Evolutionary conservation across 2,888 invertebrate species (phyloP).

Genomic region (Alsophila aescularia): DNA sequence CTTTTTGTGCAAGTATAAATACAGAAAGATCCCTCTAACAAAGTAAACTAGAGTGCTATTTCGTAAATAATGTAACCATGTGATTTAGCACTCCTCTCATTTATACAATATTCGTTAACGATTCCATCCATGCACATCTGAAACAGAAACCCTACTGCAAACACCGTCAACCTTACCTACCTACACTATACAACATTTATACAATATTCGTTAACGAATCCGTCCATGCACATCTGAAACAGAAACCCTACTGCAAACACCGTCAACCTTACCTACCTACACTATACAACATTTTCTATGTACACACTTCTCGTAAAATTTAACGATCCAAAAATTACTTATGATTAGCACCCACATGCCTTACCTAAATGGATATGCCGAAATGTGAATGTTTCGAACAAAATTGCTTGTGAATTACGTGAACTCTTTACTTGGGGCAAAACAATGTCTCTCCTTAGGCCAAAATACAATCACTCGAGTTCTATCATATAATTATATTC

Average conservation of each 20-base stretch:
- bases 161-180: too few relatives aligned
- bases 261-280: slow-evolving; percentile 48
- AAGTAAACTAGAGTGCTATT: slow-evolving; percentile 15
- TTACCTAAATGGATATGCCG: slow-evolving; percentile 68
- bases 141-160: slow-evolving; percentile 37
- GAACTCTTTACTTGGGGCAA: slow-evolving; percentile 48
- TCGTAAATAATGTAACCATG: slow-evolving; percentile 61
- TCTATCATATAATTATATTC: slow-evolving; percentile 2
- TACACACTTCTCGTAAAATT: slow-evolving; percentile 54
- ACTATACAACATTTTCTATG: slow-evolving; percentile 64
- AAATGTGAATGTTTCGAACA: slow-evolving; percentile 44
- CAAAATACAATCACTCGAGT: slow-evolving; percentile 14
- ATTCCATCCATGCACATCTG: slow-evolving; percentile 61
- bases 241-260: slow-evolving; percentile 36
- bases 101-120: slow-evolving; percentile 41
- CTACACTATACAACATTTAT: too few relatives aligned
- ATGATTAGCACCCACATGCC: slow-evolving; percentile 70
- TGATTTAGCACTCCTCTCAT: slow-evolving; percentile 39
- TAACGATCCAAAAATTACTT: slow-evolving; percentile 51
- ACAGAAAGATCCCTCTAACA: neutral
- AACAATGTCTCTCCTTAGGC: slow-evolving; percentile 49
- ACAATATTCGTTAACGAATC: slow-evolving; percentile 49
- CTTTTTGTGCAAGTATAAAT: neutral
- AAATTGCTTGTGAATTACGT: slow-evolving; percentile 47
- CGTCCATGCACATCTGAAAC: slow-evolving; percentile 56